A percentile compares a stretch with the other conserved stretches of the same genome.
Conservation (phyloP, 1,140 invertebrate genomes). For the Carposina sasakii region DNA sequence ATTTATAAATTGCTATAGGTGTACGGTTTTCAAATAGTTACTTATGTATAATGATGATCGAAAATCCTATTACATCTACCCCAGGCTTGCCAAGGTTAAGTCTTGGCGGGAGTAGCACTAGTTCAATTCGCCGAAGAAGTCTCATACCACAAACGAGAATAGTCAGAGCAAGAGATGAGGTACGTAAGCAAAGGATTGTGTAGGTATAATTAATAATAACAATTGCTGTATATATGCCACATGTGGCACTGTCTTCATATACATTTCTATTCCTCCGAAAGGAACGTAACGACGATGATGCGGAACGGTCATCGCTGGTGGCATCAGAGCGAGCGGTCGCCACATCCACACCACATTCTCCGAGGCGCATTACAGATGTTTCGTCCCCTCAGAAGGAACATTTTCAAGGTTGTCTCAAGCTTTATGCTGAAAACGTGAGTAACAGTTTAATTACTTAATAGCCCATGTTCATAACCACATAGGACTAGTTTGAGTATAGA, state of each 20-base stretch:
- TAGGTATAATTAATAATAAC: no score
- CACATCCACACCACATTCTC: conserved; percentile 51
- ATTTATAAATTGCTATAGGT: no score
- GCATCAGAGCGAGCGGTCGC: conserved; percentile 56
- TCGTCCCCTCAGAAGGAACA: conserved; percentile 76
- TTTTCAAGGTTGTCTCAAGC: conserved; percentile 78
- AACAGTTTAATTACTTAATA: no score
- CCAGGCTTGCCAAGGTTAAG: conserved; percentile 40
- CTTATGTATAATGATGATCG: conserved; percentile 39
- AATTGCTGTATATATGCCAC: no score
- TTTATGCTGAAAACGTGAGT: conserved; percentile 79
- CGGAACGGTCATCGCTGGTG: conserved; percentile 65
- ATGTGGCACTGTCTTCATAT: no score
- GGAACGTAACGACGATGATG: conserved; percentile 72
- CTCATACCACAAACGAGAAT: conserved; percentile 44
- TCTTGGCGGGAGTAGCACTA: conserved; percentile 56
- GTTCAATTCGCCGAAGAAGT: conserved; percentile 41
- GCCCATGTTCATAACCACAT: no score
- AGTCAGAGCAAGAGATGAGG: conserved; percentile 37
- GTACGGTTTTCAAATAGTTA: no score
- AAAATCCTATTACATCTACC: conserved; percentile 48
- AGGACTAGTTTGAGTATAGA: no score
- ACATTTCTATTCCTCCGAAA: conserved; percentile 19
- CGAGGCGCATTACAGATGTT: conserved; percentile 42
- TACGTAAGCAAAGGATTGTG: no score